These are phyloP conservation scores for Luscinia luscinia DNA, from an alignment of 2,797 vertebrate genomes.

Conservation along the genomic window DNA sequence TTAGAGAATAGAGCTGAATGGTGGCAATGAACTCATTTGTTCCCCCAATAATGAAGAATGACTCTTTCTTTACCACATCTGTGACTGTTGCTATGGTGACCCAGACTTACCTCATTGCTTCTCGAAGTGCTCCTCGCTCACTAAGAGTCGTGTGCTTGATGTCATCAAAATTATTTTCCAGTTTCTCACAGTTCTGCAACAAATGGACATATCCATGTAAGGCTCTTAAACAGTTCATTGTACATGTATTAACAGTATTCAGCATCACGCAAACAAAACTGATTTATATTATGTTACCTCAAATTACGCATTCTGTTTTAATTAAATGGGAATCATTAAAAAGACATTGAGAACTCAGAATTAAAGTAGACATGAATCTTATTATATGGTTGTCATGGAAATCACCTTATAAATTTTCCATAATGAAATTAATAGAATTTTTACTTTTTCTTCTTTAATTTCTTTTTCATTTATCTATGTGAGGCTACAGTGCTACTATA, in stretches of 20 bases:
- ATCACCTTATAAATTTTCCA: slow-evolving; percentile 72
- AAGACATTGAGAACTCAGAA: slow-evolving; percentile 76
- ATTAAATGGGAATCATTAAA: slow-evolving; percentile 79
- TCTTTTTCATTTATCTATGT: neutral
- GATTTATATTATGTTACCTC: slow-evolving; percentile 49
- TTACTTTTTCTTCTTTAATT: neutral
- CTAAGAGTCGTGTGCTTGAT: slow-evolving; percentile 92
- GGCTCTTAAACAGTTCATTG: slow-evolving; percentile 2
- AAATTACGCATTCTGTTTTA: slow-evolving; percentile 73
- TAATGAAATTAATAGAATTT: slow-evolving; percentile 37
- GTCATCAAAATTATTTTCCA: slow-evolving; percentile 95
- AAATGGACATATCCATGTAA: slow-evolving; percentile 58
- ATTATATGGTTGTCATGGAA: slow-evolving; percentile 78
- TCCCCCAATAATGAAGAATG: slow-evolving; percentile 93
- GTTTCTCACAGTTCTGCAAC: slow-evolving; percentile 84
- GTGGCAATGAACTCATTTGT: slow-evolving; percentile 92
- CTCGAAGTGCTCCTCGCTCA: slow-evolving; percentile 88
- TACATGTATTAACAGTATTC: slow-evolving; percentile 27
- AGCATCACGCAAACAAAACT: slow-evolving; percentile 47
- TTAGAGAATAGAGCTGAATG: slow-evolving; percentile 87
- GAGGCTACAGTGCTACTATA: neutral
- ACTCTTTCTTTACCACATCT: slow-evolving; percentile 89
- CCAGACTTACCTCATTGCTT: slow-evolving; percentile 90
- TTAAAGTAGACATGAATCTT: slow-evolving; percentile 73
- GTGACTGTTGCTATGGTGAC: slow-evolving; percentile 92